These are phyloP conservation scores for Andrena fulva DNA, from an alignment of 2,888 invertebrate species.

Conservation along the genomic window DNA sequence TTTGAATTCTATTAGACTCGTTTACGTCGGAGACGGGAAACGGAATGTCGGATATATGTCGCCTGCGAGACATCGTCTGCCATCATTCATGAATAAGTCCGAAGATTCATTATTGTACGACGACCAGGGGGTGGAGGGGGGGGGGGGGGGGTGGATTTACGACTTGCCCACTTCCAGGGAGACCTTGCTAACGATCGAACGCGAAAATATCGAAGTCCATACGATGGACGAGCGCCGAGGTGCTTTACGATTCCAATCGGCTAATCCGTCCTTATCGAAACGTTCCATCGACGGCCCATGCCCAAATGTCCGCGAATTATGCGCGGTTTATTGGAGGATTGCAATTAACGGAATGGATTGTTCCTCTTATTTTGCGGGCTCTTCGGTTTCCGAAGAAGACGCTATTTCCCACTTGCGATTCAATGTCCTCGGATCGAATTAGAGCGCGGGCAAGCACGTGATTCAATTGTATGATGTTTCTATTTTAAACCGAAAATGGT, in stretches of 20 bases:
- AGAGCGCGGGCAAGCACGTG: not conserved
- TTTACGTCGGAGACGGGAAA: constrained; percentile 11
- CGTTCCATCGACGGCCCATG: too few species aligned
- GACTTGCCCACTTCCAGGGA: not conserved
- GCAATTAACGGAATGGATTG: not conserved
- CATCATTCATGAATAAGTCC: constrained; percentile 30
- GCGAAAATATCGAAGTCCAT: not conserved
- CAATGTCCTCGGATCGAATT: not conserved
- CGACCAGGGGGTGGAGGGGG: not conserved
- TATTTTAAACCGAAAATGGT: not conserved
- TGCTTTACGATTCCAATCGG: not conserved
- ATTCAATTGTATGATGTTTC: not conserved
- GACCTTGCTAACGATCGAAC: constrained; percentile 10
- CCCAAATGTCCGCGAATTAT: too few species aligned
- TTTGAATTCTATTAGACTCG: constrained; percentile 47
- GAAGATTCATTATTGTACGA: constrained; percentile 15
- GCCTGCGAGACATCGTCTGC: constrained; percentile 12
- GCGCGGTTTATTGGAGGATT: too few species aligned
- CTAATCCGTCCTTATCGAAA: too few species aligned
- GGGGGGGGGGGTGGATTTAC: constrained; percentile 8
- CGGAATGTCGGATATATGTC: constrained; percentile 31
- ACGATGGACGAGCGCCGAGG: not conserved
- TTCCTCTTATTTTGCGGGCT: not conserved
- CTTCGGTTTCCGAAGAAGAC: not conserved
- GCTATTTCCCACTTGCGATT: not conserved